Evolutionary conservation across 1,140 invertebrate species (phyloP).

Genomic region (Chionoecetes opilio): DNA sequence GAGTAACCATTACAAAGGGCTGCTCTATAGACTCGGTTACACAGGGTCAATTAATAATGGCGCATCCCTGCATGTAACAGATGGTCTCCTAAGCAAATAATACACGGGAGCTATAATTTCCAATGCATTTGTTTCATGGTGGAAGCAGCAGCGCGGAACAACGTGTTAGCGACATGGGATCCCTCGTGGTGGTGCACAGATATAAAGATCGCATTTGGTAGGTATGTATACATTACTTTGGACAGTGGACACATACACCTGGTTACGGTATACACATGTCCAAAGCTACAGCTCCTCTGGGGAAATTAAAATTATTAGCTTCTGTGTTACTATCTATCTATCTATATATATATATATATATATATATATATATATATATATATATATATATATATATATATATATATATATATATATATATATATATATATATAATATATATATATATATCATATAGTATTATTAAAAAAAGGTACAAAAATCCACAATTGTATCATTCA

Average conservation of each 20-base stretch:
- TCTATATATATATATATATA: too few species aligned
- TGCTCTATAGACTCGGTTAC: constrained; percentile 3
- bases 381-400: too few species aligned
- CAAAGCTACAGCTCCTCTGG: not conserved
- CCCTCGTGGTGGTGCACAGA: not conserved
- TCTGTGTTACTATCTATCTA: too few species aligned
- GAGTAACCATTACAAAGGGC: not conserved
- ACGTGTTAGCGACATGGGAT: not conserved
- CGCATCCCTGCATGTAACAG: not conserved
- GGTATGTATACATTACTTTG: not conserved
- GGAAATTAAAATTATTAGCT: too few species aligned
- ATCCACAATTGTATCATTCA: too few species aligned
- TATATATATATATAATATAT: too few species aligned
- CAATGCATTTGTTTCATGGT: not conserved
- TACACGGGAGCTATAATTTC: not conserved
- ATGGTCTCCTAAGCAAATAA: not conserved
- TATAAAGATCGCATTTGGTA: not conserved
- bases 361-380: too few species aligned
- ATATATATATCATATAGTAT: too few species aligned
- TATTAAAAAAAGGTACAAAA: too few species aligned
- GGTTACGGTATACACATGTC: not conserved
- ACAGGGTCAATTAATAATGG: constrained; percentile 21
- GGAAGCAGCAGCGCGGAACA: not conserved
- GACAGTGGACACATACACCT: not conserved
- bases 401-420: too few species aligned